phyloP scores from a whole-genome alignment of 2,797 vertebrate species.

The Xenopus petersii region DNA sequence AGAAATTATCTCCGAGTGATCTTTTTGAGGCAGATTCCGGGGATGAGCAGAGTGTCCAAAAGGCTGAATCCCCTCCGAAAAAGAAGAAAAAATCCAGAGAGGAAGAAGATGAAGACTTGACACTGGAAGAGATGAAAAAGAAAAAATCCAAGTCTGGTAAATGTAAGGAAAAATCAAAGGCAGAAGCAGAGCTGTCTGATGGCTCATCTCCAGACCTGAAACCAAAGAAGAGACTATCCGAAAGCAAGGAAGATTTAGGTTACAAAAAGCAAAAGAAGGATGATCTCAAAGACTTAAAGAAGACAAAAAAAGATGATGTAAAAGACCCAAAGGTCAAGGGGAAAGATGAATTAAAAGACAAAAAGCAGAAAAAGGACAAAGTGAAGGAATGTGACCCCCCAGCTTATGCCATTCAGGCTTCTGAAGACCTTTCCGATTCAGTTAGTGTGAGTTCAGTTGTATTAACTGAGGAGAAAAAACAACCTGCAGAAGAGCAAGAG shows the following conservation, averaged over 20 bases:
- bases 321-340: constrained; percentile 72
- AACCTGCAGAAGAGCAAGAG: constrained; percentile 42
- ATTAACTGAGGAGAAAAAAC: constrained; percentile 53
- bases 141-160: constrained; percentile 79
- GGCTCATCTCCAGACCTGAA: constrained; percentile 62
- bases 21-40: constrained; percentile 88
- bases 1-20: constrained; percentile 78
- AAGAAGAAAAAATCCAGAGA: constrained; percentile 80
- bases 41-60: constrained; percentile 77
- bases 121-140: constrained; percentile 61
- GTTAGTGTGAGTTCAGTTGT: constrained; percentile 51
- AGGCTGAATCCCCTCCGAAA: constrained; percentile 74
- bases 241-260: constrained; percentile 77
- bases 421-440: constrained; percentile 48
- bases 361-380: constrained; percentile 59
- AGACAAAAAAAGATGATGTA: constrained; percentile 62
- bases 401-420: constrained; percentile 16
- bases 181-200: constrained; percentile 61
- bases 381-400: constrained; percentile 51
- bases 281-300: constrained; percentile 65
- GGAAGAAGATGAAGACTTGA: constrained; percentile 57
- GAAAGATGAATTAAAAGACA: constrained; percentile 77
- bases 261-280: constrained; percentile 82
- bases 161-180: constrained; percentile 74
- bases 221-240: constrained; percentile 75